Evolutionary conservation across 2,888 invertebrate species (phyloP), one percentile per base, ranked within the genome.

Genomic region (Cheilosia grossa): DNA sequence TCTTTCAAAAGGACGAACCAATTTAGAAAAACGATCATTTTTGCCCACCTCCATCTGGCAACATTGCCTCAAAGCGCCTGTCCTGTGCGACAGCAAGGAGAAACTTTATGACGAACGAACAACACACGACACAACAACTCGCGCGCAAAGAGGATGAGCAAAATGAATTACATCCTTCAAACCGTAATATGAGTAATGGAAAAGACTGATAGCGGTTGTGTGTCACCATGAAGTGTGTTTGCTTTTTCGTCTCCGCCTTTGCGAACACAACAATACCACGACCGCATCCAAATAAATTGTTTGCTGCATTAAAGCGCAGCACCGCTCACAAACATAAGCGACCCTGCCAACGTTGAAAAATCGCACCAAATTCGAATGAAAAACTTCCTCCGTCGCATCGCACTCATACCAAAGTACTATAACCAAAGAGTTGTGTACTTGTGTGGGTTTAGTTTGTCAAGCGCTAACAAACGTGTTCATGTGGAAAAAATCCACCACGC

Each of bases 161-260:
- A 85, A 85, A 81, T 85, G 85, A 85, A 85, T 81, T 85, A 81
- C 81, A 66, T 85, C 77, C 85, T 85, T 73, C 81, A 81, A 81
- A 81, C 67, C 17, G 81, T 85, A 81, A 81, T 85, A 81, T 85
- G 81, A 85, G 81, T 85, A 85, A 85, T 85, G 81, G 81, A 81
- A 81, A 72, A 44, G 85, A 81, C 75, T 72, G 85, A 77, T 75
- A 77, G 81, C 63, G 47, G 67, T 67, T 81, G 51, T 80, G 64
- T 83, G 80, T 75, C 83, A 80, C 66, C 51, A 33, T 67, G 72
- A 81, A 66, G 72, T 80, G 74, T 80, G 49, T 83, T 79, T 81
- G 77, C 67, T 72, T 61, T 85, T 53, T 40, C 58, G 63, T 49
- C 44, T 27, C 10, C 63, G 33, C 44, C 15, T 3, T 24, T 21